A percentile compares a stretch with the other conserved stretches of the same genome.
phyloP scores from a whole-genome alignment of 2,888 invertebrate genomes.

The Sminthurinus aureus region DNA sequence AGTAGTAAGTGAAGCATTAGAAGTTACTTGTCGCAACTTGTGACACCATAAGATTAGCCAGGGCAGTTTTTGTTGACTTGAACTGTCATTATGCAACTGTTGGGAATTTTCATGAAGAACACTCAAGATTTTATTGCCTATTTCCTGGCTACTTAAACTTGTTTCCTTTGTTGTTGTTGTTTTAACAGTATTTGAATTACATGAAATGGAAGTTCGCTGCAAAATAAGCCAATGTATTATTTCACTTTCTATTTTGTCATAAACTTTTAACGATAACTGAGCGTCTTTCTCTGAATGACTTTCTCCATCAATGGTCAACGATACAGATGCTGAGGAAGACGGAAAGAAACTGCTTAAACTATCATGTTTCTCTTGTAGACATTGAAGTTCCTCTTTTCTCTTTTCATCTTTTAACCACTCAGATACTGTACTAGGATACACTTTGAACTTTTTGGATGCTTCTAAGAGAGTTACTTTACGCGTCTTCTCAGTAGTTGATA shows the following conservation, averaged over 20 bases:
- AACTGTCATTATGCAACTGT: neutral
- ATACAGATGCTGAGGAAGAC: neutral
- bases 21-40: neutral
- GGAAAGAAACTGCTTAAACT: neutral
- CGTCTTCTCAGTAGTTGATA: neutral
- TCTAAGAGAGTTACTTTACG: conserved; percentile 31
- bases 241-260: conserved; percentile 8
- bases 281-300: neutral
- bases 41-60: conserved; percentile 16
- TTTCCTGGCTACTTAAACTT: neutral
- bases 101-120: neutral
- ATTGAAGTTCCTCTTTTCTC: conserved; percentile 45
- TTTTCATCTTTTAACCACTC: conserved; percentile 52
- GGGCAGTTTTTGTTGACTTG: neutral
- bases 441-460: conserved; percentile 52
- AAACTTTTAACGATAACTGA: neutral
- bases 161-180: neutral
- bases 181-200: neutral
- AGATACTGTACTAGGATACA: conserved; percentile 55
- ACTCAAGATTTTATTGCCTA: neutral
- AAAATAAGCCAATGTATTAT: conserved; percentile 20
- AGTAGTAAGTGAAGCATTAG: neutral
- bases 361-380: conserved; percentile 38
- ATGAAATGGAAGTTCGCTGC: neutral
- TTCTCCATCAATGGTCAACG: neutral